phyloP scores from a whole-genome alignment of 2,113 vertebrate species.

The Bubo blakistoni region DNA sequence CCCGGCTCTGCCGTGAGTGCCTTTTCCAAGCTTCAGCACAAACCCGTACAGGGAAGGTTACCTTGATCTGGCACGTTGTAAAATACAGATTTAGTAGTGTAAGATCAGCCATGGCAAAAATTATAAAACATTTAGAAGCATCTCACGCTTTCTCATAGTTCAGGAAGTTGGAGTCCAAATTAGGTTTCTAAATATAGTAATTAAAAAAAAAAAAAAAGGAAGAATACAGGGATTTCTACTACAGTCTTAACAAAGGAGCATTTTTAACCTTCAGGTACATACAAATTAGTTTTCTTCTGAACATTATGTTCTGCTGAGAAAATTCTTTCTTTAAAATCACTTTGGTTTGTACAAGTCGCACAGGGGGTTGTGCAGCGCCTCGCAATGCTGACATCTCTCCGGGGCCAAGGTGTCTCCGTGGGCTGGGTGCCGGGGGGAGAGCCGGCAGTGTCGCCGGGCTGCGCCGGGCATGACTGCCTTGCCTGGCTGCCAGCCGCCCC shows the following conservation, averaged over 20 bases:
- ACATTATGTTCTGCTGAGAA: neutral
- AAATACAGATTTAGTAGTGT: neutral
- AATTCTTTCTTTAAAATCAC: neutral
- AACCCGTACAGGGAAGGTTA: neutral
- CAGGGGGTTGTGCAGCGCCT: neutral
- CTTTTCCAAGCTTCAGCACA: neutral
- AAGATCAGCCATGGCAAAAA: neutral
- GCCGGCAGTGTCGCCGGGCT: neutral
- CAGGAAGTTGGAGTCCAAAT: neutral
- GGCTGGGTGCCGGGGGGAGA: neutral
- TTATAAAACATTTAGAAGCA: neutral
- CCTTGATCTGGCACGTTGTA: rapidly evolving
- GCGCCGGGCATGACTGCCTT: rapidly evolving
- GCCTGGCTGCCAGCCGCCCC: neutral
- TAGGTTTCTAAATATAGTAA: neutral
- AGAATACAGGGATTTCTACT: neutral
- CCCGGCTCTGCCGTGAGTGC: neutral
- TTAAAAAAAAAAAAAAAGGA: neutral
- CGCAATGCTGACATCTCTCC: rapidly evolving
- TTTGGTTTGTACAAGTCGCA: neutral
- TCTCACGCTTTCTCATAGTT: neutral
- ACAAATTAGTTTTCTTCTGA: neutral
- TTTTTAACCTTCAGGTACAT: neutral
- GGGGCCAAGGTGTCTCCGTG: neutral
- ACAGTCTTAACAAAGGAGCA: neutral